Conservation (phyloP, 2,888 invertebrate species). For the Drosophila robusta region DNA sequence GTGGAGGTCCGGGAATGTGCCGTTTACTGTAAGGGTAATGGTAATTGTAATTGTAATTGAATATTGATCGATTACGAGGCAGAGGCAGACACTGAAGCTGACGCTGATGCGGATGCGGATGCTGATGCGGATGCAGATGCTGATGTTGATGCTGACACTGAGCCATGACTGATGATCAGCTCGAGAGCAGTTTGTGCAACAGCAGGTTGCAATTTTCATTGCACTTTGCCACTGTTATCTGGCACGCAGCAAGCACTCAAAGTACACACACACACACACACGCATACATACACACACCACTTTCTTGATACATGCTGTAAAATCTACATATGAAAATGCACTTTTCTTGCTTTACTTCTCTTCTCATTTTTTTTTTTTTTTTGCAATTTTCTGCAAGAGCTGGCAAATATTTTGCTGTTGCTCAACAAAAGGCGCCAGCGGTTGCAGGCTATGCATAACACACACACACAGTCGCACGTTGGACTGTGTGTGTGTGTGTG, state of each 20-base stretch:
- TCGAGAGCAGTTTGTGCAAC: constrained; percentile 16
- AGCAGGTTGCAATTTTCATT: constrained; percentile 47
- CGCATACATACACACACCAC: constrained; percentile 3
- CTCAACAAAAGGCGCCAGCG: constrained; percentile 42
- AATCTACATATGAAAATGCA: constrained; percentile 65
- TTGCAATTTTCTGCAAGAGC: constrained; percentile 48
- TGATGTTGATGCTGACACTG: constrained; percentile 44
- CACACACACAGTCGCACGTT: not conserved
- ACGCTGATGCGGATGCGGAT: not conserved
- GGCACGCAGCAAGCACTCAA: constrained; percentile 39
- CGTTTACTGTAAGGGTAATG: constrained; percentile 38
- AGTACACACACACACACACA: constrained; percentile 17
- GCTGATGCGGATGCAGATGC: not conserved
- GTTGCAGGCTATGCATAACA: constrained; percentile 7
- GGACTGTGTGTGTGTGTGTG: constrained; percentile 12
- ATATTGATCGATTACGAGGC: constrained; percentile 66
- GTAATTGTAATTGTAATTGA: constrained; percentile 66
- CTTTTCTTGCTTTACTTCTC: constrained; percentile 9
- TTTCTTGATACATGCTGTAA: constrained; percentile 24
- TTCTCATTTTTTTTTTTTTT: constrained; percentile 3
- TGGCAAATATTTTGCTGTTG: constrained; percentile 62
- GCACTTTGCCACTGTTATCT: constrained; percentile 33
- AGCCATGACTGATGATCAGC: constrained; percentile 61
- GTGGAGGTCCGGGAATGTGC: constrained; percentile 4
- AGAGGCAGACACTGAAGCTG: constrained; percentile 10